Conservation (phyloP, 2,113 vertebrate genomes). For the Piprites chloris region DNA sequence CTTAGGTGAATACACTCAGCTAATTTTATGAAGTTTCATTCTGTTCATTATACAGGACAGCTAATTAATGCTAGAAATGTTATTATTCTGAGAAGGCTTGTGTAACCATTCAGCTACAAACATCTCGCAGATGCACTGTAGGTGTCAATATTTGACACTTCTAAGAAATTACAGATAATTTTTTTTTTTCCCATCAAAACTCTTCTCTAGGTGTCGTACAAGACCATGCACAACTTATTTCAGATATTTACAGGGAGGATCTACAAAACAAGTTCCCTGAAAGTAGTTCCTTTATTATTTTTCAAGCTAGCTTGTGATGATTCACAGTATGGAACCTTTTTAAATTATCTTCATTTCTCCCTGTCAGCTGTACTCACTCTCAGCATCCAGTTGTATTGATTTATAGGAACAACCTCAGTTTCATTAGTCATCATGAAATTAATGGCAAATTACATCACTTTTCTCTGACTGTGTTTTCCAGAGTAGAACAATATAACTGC, state of each 20-base stretch:
- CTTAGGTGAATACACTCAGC: constrained; percentile 45
- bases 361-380: constrained; percentile 37
- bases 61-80: constrained; percentile 65
- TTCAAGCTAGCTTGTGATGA: constrained; percentile 37
- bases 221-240: constrained; percentile 7
- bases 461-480: background rate
- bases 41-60: constrained; percentile 56
- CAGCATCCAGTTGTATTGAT: constrained; percentile 56
- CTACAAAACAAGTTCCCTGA: constrained; percentile 26
- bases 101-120: constrained; percentile 29
- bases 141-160: constrained; percentile 58
- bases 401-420: constrained; percentile 30
- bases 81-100: constrained; percentile 38
- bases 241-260: constrained; percentile 43
- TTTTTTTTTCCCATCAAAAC: constrained; percentile 18
- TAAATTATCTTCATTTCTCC: constrained; percentile 52
- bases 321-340: constrained; percentile 52
- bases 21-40: constrained; percentile 51
- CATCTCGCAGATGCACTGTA: constrained; percentile 10
- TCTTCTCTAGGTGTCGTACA: background rate
- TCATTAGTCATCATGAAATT: constrained; percentile 49
- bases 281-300: constrained; percentile 39
- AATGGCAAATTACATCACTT: constrained; percentile 7
- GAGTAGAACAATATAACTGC: background rate
- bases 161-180: constrained; percentile 14